Evolutionary conservation across 2,113 vertebrate species (phyloP), one percentile per base, ranked within the genome.

Genomic region (Tragelaphus strepsiceros): DNA sequence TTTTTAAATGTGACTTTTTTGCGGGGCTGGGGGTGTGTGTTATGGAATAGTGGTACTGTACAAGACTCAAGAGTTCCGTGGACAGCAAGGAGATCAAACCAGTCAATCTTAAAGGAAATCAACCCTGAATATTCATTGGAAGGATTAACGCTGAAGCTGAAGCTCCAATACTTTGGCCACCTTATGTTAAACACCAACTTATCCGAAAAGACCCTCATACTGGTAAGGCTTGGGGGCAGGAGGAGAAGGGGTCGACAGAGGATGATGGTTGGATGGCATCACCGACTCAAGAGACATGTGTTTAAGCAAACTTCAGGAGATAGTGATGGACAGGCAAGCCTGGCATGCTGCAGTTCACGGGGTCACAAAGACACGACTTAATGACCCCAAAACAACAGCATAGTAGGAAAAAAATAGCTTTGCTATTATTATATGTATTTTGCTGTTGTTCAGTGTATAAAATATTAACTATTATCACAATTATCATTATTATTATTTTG

Each of bases 1-100:
- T 96, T 39, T 96, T 74, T 94, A 95, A 95, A 91, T 32, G 56
- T 96, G 61, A 62, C 26, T 95, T 97, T 74, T 14, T 67, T 16
- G 2, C 43, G 6, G 43, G 43, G 6, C 43, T 0, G 1, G 14
- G 17, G 17, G 9, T 2, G 35, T 0, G 0, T 6, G 28, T 28
- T 21, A 71, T 77, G 35, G 6, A 77, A 15, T 2, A 43, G 71
- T 43, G 13, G 24, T 77, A 7, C 39, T 77, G 39, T 39, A 43
- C 6, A 77, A 77, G 22, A 43, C 12, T 43, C 5, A 77, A 77
- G 12, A 43, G 71, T 43, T 26, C 22, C 1, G 24, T 43, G 39
- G 39, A 43, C 11, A 26, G 6, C 3, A 43, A 26, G 71, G 71
- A 77, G 39, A 43, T 77, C 71, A 77, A 77, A 43, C 71, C 6